Evolutionary conservation across 2,888 invertebrate species (phyloP), one percentile per base, ranked within the genome.

Genomic region (Cosmorhoe ocellata): DNA sequence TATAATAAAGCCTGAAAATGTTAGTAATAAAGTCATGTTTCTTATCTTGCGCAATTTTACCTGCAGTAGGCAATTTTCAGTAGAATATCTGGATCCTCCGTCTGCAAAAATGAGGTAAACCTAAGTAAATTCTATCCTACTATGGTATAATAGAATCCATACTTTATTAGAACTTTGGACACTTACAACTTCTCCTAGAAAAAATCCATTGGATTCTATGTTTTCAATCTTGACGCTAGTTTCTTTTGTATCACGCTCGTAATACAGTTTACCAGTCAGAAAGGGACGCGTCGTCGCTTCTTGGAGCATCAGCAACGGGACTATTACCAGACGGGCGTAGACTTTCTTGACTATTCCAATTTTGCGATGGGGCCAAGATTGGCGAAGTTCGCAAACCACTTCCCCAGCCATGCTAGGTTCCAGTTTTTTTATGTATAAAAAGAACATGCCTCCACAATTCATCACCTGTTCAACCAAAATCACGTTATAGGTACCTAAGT

Each of bases 391-490:
- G 28, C 74, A 76, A 0, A 55, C 48, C 0, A 72, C 63, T 6
- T 60, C 51, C 0, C 74, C 74, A 0, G 56, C 54, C 74, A 76
- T 74, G 4, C 59, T 61, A 0, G 64, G 64, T 4, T 69, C 64
- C 1, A 74, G 31, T 44, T 63, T 61, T 14, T 67, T 67, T 1
- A 76, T 69, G 41, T 57, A 56, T 5, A 76, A 50, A 4, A 63
- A 18, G 30, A 54, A 72, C 1, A 69, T 63, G 1, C 65, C 67
- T 3, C 61, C 63, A 18, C 55, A 61, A 32, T 50, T 53, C n/a
- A 65, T 28, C 3, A 73, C 66, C 74, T 74, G 54, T 2, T 7
- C 7, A 6, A 7, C 2, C 10, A n/a, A 60, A 58, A 26, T n/a
- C n/a, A 26, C n/a, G n/a, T n/a, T n/a, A n/a, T n/a, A n/a, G n/a